Conservation (phyloP, 2,113 vertebrate genomes). For the Dinomys branickii region DNA sequence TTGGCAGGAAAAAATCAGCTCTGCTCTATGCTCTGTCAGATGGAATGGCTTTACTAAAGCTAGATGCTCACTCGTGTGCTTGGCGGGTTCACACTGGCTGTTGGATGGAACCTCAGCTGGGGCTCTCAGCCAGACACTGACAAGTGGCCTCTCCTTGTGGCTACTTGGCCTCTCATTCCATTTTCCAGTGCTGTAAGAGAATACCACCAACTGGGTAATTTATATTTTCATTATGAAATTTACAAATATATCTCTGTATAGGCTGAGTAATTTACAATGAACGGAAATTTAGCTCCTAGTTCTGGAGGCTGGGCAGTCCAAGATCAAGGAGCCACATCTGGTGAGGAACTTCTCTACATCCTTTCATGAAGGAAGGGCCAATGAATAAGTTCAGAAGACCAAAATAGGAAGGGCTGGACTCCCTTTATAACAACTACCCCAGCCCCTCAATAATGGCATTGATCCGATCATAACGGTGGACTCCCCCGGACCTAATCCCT, state of each 20-base stretch:
- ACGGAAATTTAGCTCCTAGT: not conserved
- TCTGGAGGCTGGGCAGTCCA: not conserved
- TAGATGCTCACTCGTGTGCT: not conserved
- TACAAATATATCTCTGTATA: not conserved
- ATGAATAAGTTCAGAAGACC: not conserved
- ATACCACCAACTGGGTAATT: not conserved
- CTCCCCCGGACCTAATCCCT: not conserved
- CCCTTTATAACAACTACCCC: not conserved
- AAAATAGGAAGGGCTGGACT: not conserved
- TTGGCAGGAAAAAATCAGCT: slow-evolving; percentile 19
- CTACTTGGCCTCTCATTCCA: slow-evolving; percentile 20
- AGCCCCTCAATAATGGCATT: not conserved
- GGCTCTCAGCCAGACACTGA: slow-evolving; percentile 29
- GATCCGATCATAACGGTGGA: not conserved
- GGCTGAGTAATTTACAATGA: not conserved
- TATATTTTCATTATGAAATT: not conserved
- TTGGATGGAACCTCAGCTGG: not conserved
- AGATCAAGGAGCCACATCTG: not conserved
- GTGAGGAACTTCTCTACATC: not conserved
- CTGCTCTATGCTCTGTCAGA: not conserved
- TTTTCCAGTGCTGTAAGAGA: not conserved
- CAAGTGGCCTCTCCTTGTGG: slow-evolving; percentile 18
- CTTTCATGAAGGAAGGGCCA: not conserved
- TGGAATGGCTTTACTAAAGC: not conserved
- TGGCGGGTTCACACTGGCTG: not conserved